phyloP scores from a whole-genome alignment of 2,888 invertebrate genomes.

The Lasius platythorax region DNA sequence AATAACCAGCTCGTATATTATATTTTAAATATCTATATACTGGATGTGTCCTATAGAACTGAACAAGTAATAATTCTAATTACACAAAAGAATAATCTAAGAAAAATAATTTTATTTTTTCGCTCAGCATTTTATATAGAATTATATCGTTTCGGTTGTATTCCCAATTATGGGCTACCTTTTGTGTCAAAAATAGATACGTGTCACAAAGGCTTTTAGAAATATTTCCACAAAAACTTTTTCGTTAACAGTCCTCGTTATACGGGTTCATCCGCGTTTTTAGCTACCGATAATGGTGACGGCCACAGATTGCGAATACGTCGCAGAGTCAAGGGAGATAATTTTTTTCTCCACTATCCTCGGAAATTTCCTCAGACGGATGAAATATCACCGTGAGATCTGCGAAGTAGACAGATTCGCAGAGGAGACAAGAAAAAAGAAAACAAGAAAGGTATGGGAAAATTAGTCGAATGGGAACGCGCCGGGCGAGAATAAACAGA shows the following conservation, averaged over 20 bases:
- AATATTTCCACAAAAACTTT: background rate
- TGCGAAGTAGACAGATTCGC: background rate
- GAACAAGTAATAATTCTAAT: no score
- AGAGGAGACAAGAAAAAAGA: background rate
- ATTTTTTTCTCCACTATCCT: background rate
- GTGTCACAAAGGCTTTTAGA: background rate
- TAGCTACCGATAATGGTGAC: conserved; percentile 1
- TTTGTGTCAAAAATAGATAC: background rate
- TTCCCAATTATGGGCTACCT: background rate
- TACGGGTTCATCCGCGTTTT: background rate
- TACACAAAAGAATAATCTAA: background rate
- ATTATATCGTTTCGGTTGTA: background rate
- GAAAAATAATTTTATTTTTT: background rate
- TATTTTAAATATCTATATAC: background rate
- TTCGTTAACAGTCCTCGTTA: conserved; percentile 13
- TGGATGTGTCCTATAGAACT: no score
- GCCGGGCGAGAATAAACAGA: conserved; percentile 36
- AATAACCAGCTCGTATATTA: background rate
- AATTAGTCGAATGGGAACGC: conserved; percentile 34
- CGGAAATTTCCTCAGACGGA: background rate
- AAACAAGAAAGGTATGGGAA: background rate
- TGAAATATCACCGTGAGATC: conserved; percentile 30
- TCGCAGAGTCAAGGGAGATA: background rate
- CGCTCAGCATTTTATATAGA: background rate
- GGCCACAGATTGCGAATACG: conserved; percentile 5